phyloP scores from a whole-genome alignment of 2,797 vertebrate genomes.

The Crax fasciolata region DNA sequence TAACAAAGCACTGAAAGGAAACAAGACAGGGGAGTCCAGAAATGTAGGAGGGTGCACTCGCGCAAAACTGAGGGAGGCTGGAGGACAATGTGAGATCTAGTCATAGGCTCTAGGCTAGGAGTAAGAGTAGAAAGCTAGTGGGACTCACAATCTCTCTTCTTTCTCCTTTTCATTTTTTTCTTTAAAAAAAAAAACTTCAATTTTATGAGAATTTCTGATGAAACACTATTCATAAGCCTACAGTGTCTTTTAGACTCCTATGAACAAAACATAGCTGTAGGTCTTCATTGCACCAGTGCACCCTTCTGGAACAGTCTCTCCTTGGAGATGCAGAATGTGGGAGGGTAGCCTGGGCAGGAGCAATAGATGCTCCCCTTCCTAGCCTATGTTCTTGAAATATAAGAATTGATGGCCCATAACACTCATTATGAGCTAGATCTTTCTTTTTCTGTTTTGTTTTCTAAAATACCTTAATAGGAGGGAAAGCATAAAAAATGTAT shows the following conservation, averaged over 20 bases:
- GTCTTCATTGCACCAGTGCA: background rate
- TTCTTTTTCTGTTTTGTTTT: conserved; percentile 25
- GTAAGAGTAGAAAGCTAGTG: background rate
- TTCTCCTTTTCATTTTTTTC: background rate
- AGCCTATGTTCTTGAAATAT: background rate
- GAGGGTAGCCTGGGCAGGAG: background rate
- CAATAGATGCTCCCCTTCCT: background rate
- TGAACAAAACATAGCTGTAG: background rate
- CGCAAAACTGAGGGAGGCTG: background rate
- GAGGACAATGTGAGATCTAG: background rate
- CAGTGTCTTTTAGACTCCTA: background rate
- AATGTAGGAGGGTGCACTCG: background rate
- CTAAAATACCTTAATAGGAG: background rate
- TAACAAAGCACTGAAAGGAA: background rate
- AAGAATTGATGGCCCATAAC: background rate
- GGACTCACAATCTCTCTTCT: too few relatives aligned
- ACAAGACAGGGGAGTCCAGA: background rate
- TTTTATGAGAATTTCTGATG: background rate
- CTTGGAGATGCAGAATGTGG: background rate
- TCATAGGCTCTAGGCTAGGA: background rate
- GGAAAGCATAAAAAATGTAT: background rate
- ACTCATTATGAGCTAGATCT: background rate
- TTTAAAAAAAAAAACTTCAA: background rate
- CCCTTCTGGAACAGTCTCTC: background rate
- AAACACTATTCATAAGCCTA: background rate